A percentile compares a stretch with the other conserved stretches of the same genome.
Conservation (phyloP, 2,797 vertebrate species). For the Paguma larvata region DNA sequence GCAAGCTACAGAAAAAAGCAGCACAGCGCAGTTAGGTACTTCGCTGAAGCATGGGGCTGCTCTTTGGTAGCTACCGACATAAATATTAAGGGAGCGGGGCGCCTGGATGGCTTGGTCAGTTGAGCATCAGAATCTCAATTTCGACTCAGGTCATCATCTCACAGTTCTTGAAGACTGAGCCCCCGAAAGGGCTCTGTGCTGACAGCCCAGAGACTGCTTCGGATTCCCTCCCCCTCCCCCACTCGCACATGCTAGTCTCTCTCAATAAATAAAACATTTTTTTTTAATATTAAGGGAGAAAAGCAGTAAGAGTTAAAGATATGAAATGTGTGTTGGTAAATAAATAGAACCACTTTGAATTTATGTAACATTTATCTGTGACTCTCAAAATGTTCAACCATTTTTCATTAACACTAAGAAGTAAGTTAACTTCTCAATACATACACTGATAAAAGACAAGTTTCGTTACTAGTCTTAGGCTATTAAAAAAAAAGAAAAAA, state of each 20-base stretch:
- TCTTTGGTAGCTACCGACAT: background rate
- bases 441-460: background rate
- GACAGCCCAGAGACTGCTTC: too few relatives aligned
- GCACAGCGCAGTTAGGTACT: background rate
- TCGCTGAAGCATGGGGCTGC: background rate
- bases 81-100: background rate
- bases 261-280: too few relatives aligned
- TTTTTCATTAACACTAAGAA: background rate
- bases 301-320: background rate
- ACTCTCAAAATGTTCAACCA: background rate
- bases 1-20: background rate
- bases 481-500: background rate
- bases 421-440: background rate
- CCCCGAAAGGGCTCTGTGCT: too few relatives aligned
- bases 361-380: background rate
- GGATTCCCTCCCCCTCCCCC: too few relatives aligned
- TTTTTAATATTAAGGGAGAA: background rate
- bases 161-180: too few relatives aligned
- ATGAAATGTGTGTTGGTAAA: background rate
- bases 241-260: too few relatives aligned
- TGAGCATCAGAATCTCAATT: too few relatives aligned
- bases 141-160: too few relatives aligned
- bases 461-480: background rate
- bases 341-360: background rate
- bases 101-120: too few relatives aligned